Percentiles rank a stretch among this genome's conserved stretches.
These are phyloP conservation scores for Oryctolagus cuniculus DNA, from an alignment of 2,113 vertebrate species.

Conservation along the genomic window DNA sequence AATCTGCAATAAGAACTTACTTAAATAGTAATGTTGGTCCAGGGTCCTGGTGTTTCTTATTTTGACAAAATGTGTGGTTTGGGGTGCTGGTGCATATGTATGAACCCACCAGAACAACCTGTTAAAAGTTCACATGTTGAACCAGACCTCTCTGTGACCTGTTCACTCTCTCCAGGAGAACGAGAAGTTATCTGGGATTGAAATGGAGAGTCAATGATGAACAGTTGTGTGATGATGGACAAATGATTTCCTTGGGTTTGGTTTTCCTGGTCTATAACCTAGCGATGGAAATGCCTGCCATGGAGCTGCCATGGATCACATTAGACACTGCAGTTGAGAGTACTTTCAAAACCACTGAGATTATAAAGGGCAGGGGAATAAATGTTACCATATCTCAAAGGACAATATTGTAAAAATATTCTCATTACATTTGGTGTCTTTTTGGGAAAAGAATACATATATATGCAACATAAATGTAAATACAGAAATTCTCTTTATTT, in stretches of 20 bases:
- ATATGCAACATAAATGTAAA: conserved; percentile 4
- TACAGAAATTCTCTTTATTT: not conserved
- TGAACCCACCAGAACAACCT: not conserved
- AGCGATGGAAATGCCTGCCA: not conserved
- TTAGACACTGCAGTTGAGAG: not conserved
- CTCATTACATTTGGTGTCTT: not conserved
- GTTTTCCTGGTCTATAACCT: not conserved
- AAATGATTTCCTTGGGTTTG: not conserved
- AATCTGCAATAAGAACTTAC: not conserved
- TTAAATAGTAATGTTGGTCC: not conserved
- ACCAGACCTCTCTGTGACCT: not conserved
- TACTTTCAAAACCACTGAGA: conserved; percentile 25
- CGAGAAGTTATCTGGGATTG: not conserved
- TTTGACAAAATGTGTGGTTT: not conserved
- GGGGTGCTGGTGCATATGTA: not conserved
- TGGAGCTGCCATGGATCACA: not conserved
- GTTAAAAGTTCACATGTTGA: not conserved
- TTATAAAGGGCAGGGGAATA: not conserved
- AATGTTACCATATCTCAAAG: not conserved
- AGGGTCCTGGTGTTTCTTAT: not conserved
- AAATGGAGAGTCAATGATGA: not conserved
- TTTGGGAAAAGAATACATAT: not conserved
- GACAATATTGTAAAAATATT: conserved; percentile 37
- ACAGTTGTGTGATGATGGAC: not conserved
- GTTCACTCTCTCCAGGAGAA: not conserved